Evolutionary conservation across 2,888 invertebrate genomes (phyloP).

Genomic region (Drosophila phalerata): DNA sequence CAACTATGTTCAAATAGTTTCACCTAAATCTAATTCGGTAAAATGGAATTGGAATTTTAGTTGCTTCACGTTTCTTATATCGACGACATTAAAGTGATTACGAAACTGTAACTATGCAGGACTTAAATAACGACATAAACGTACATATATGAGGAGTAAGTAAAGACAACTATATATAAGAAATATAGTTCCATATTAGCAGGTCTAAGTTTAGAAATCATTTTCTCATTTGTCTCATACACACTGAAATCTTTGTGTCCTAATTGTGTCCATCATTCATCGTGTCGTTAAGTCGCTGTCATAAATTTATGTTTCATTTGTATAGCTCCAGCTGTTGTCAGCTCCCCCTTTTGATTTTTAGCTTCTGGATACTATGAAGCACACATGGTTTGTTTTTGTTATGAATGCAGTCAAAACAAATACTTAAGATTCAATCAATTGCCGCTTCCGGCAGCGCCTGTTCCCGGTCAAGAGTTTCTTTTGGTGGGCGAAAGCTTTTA

Average conservation of each 20-base stretch:
- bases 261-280: slow-evolving; percentile 70
- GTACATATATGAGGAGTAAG: slow-evolving; percentile 39
- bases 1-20: slow-evolving; percentile 53
- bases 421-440: slow-evolving; percentile 52
- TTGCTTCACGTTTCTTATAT: slow-evolving; percentile 45
- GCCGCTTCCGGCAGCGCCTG: slow-evolving; percentile 60
- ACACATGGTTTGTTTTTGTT: slow-evolving; percentile 50
- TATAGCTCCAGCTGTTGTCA: slow-evolving; percentile 58
- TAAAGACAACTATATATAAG: background rate
- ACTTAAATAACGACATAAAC: slow-evolving; percentile 27
- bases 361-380: slow-evolving; percentile 3
- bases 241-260: slow-evolving; percentile 36
- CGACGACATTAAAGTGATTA: slow-evolving; percentile 60
- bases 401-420: slow-evolving; percentile 60
- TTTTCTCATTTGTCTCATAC: background rate
- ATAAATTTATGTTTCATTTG: slow-evolving; percentile 64
- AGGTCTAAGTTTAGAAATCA: slow-evolving; percentile 8
- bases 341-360: slow-evolving; percentile 8
- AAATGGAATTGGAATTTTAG: slow-evolving; percentile 78
- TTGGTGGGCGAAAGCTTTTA: slow-evolving; percentile 51
- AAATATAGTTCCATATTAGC: background rate
- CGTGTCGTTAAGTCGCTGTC: slow-evolving; percentile 61
- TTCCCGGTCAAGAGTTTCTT: slow-evolving; percentile 35
- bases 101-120: slow-evolving; percentile 54
- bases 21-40: slow-evolving; percentile 80